Evolutionary conservation across 2,888 invertebrate species (phyloP), one percentile per base, ranked within the genome.

Genomic region (Elegia similella): DNA sequence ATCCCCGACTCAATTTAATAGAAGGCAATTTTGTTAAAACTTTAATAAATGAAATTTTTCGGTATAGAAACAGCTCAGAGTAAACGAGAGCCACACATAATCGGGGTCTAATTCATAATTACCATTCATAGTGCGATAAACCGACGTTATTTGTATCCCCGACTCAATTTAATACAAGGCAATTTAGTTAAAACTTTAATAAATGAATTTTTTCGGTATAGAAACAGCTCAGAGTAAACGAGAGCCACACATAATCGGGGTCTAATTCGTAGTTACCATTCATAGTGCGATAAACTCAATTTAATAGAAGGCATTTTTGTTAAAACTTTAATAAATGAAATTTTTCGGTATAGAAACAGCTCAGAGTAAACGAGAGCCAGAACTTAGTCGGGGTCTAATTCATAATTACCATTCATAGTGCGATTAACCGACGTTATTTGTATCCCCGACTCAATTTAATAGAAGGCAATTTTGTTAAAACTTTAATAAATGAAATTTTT

Each of bases 221-320:
- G 7, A 30, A 32, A 32, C 32, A 8, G 32, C 34, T 34, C 6
- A 8, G 34, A 10, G 12, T 8, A 34, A 34, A 34, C 34, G 34
- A 34, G 34, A 34, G n/a, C 13, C 48, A 48, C 32, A 7, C n/a
- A 47, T 30, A 32, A 15, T 12, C 34, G 10, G 1, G 32, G 34
- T 65, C 66, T 70, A 72, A 73, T 73, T 69, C 64, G 59, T 71
- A 73, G 75, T 75, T 75, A 73, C 68, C 66, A 73, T 75, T 75
- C 70, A 76, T 73, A 68, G 72, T 57, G 42, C 61, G 54, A 69
- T 73, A 72, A 75, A n/a, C 55, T 55, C 17, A 47, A 54, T 54
- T 44, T 44, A 42, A 55, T 64, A 60, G 68, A 72, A 69, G 60
- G 63, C 63, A 68, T 72, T 73, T 73, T 70, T 69, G 65, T 67